Conservation (phyloP, 2,113 vertebrate species). For the Catagonus wagneri region DNA sequence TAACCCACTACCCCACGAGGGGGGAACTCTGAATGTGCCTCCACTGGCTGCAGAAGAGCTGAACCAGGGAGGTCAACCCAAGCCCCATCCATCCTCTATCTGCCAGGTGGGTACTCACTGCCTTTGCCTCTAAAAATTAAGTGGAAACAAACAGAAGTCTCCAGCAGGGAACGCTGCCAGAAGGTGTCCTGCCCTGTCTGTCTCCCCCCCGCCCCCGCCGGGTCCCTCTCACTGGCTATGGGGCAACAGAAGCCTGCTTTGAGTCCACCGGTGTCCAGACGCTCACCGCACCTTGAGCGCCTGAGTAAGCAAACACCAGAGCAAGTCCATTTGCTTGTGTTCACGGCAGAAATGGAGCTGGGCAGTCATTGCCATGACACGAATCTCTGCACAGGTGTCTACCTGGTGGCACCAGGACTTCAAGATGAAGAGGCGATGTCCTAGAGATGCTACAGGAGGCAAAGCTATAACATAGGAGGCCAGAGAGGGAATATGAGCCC, state of each 20-base stretch:
- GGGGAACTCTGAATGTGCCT: rapidly evolving
- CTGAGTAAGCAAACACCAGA: neutral
- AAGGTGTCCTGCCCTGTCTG: rapidly evolving
- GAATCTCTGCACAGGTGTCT: neutral
- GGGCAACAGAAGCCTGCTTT: neutral
- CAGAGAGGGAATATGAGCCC: neutral
- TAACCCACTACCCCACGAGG: too few relatives aligned
- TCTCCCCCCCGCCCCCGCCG: neutral
- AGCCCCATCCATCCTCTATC: neutral
- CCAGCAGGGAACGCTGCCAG: neutral
- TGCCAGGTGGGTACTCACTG: rapidly evolving
- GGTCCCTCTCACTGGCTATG: neutral
- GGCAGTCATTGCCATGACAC: rapidly evolving
- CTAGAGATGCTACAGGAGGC: rapidly evolving
- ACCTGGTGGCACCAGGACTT: neutral
- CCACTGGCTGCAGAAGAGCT: rapidly evolving
- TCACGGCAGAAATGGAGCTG: neutral
- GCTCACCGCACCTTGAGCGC: rapidly evolving
- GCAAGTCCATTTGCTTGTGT: neutral
- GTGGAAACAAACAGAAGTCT: neutral
- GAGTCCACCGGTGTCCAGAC: rapidly evolving
- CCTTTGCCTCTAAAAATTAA: neutral
- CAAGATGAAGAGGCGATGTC: neutral
- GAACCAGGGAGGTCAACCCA: neutral
- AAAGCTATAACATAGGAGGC: rapidly evolving